Evolutionary conservation across 2,113 vertebrate genomes (phyloP).

Genomic region (Oryzias celebensis): DNA sequence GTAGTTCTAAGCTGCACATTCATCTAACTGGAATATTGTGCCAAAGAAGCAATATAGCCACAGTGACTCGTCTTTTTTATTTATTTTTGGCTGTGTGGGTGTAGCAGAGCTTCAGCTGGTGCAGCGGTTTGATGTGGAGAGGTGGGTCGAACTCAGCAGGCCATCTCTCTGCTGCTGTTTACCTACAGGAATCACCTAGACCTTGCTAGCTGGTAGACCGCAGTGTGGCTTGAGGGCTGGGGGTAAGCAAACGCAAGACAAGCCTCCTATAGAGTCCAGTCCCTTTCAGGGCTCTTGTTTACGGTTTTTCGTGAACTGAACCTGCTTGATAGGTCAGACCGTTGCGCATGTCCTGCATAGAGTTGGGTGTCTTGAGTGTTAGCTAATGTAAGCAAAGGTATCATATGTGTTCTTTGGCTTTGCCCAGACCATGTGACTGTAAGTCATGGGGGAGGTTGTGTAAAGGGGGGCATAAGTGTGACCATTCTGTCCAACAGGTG

Average conservation of each 20-base stretch:
- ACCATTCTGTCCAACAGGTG: constrained; percentile 31
- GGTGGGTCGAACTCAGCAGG: constrained; percentile 21
- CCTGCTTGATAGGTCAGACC: constrained; percentile 16
- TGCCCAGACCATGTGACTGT: constrained; percentile 29
- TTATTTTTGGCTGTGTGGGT: constrained; percentile 37
- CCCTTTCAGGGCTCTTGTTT: constrained; percentile 1
- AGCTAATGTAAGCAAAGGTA: constrained; percentile 28
- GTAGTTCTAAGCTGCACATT: no score
- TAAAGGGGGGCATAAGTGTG: background rate
- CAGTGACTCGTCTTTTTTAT: constrained; percentile 20
- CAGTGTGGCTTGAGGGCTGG: constrained; percentile 30
- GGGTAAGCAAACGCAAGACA: constrained; percentile 40
- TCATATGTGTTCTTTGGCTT: constrained; percentile 37
- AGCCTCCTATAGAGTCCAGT: constrained; percentile 17
- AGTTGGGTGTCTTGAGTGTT: constrained; percentile 19
- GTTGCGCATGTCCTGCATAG: background rate
- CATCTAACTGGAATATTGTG: background rate
- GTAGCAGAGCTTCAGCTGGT: constrained; percentile 48
- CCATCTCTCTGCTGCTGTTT: constrained; percentile 49
- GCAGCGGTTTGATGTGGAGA: constrained; percentile 48
- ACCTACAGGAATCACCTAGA: constrained; percentile 55
- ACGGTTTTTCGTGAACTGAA: constrained; percentile 5
- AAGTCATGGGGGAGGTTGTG: constrained; percentile 9
- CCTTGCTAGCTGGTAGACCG: constrained; percentile 23
- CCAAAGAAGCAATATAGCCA: constrained; percentile 3